Percentiles rank a stretch among this genome's conserved stretches.
Conservation (phyloP, 2,113 vertebrate genomes). For the Atherinomorus stipes region DNA sequence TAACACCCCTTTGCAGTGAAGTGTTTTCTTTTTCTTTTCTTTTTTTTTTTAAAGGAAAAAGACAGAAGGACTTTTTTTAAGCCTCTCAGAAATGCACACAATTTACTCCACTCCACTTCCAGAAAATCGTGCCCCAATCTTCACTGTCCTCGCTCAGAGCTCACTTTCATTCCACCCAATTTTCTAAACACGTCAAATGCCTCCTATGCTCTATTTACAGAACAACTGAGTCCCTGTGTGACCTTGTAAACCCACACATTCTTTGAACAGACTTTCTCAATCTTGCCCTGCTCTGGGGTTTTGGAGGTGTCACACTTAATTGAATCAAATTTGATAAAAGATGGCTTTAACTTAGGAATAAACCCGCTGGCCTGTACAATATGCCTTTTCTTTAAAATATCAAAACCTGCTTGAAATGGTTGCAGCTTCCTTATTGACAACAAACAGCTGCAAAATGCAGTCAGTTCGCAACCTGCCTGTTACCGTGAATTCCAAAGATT, state of each 20-base stretch:
- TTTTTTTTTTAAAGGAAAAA: slow-evolving; percentile 23
- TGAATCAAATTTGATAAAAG: slow-evolving; percentile 5
- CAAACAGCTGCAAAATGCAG: slow-evolving; percentile 8
- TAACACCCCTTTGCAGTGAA: slow-evolving; percentile 38
- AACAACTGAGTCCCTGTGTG: slow-evolving; percentile 19
- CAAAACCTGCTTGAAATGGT: neutral
- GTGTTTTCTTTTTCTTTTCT: no score
- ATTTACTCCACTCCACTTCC: slow-evolving; percentile 31
- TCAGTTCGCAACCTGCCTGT: slow-evolving; percentile 1
- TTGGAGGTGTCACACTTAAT: neutral
- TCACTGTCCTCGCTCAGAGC: slow-evolving; percentile 52
- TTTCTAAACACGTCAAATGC: slow-evolving; percentile 47
- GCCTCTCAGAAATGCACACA: slow-evolving; percentile 46
- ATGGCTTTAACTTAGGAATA: neutral
- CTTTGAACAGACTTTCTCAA: slow-evolving; percentile 2
- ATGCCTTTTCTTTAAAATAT: neutral
- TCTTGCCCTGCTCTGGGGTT: neutral
- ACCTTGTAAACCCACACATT: slow-evolving; percentile 39
- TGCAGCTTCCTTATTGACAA: slow-evolving; percentile 19
- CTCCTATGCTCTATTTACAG: slow-evolving; percentile 37
- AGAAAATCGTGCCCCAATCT: slow-evolving; percentile 34
- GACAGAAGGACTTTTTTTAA: slow-evolving; percentile 46
- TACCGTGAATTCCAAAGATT: slow-evolving; percentile 19
- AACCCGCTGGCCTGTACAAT: neutral
- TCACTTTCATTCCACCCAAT: slow-evolving; percentile 57